Percentiles rank a stretch among this genome's conserved stretches.
These are phyloP conservation scores for Schizotus pectinicornis DNA, from an alignment of 2,888 invertebrate genomes.

Conservation along the genomic window DNA sequence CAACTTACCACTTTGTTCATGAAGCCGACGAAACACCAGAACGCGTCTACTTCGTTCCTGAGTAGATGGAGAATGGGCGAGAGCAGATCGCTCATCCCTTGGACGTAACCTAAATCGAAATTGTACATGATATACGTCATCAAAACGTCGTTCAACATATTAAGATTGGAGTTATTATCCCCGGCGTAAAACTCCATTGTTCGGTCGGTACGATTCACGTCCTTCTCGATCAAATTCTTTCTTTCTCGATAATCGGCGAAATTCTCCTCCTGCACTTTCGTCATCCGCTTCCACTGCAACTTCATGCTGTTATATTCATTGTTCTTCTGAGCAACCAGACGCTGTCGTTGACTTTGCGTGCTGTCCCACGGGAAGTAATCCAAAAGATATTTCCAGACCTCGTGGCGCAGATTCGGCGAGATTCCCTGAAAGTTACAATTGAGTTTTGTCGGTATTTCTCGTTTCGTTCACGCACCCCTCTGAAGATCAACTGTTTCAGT, in stretches of 20 bases:
- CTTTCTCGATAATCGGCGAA: conserved; percentile 89
- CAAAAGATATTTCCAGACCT: conserved; percentile 95
- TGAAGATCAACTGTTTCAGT: conserved; percentile 86
- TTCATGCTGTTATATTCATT: conserved; percentile 96
- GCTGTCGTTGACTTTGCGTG: conserved; percentile 73
- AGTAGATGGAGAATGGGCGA: conserved; percentile 90
- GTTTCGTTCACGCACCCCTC: conserved; percentile 70
- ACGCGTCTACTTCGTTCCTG: conserved; percentile 93
- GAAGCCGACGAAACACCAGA: conserved; percentile 99
- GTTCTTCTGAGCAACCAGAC: conserved; percentile 72
- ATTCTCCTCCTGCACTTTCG: conserved; percentile 82
- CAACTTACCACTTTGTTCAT: conserved; percentile 92
- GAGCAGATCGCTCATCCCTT: conserved; percentile 97
- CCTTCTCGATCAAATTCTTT: conserved; percentile 95
- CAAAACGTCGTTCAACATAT: conserved; percentile 85
- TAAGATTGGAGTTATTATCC: conserved; percentile 88
- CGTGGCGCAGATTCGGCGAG: conserved; percentile 73
- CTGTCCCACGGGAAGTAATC: conserved; percentile 88
- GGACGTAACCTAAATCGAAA: conserved; percentile 95
- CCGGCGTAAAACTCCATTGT: conserved; percentile 91
- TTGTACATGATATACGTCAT: conserved; percentile 99
- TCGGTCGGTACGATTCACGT: conserved; percentile 95
- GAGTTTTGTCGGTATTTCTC: neutral
- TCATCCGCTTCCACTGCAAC: conserved; percentile 93
- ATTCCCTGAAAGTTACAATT: conserved; percentile 69